Base-by-base conservation (phyloP, 2,797 vertebrate species). In the Hephaestus fuliginosus region DNA sequence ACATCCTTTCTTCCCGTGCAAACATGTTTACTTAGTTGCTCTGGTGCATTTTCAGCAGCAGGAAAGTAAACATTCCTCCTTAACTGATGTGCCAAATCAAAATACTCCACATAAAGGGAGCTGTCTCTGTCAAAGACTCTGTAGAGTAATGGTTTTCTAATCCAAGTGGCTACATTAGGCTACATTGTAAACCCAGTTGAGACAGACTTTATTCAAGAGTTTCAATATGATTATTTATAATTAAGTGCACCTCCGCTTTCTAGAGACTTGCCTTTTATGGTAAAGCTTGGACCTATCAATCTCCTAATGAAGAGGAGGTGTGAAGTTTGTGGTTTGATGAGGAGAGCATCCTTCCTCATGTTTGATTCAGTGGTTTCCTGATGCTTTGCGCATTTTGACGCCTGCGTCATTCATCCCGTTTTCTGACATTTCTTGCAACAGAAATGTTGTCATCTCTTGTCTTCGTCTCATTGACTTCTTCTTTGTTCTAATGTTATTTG, bases 21-120 rank as follows among this genome's bases (percentile, higher is more conserved):
- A 78, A 78, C 67, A 60, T 74, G 70, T 82, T 90, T 83, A 68
- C 13, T 51, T 72, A 52, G 57, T 72, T 52, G 20, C 43, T 78
- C 22, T 3, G 13, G 9, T 44, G 41, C 39, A 57, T 69, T 81
- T 76, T 57, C 52, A 81, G 12, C 48, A 36, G 18, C 53, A 74
- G 39, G n/a, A 66, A 70, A 70, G 78, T 65, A 63, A 78, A 78
- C 55, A 76, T 53, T 10, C 52, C 2, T 0, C 74, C 67, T 30
- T 9, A 83, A 73, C 36, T 33, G 36, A 74, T 75, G 20, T 57
- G 36, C 51, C 51, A 53, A 55, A 17, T 83, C 25, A 73, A 56
- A 79, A 65, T 36, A 77, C 11, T 46, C 14, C 1, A 33, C 30
- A 5, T 33, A 33, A 33, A 33, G 36, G 18, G 33, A 9, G 57